Evolutionary conservation across 2,888 invertebrate species (phyloP).

Genomic region (Halictus quadricinctus): DNA sequence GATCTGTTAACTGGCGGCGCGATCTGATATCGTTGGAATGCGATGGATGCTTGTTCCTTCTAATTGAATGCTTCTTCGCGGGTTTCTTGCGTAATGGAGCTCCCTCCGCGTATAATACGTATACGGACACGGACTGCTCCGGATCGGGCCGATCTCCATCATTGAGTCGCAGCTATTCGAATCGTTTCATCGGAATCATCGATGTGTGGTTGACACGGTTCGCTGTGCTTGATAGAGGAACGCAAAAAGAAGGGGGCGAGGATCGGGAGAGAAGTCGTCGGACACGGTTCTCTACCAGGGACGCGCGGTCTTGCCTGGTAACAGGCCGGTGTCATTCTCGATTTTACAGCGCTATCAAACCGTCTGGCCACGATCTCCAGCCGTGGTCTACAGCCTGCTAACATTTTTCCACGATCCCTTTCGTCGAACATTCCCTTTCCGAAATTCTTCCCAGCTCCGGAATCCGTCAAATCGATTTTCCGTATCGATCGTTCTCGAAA

Average conservation of each 20-base stretch:
- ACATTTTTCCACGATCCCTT: not conserved
- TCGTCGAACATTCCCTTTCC: not conserved
- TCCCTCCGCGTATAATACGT: not conserved
- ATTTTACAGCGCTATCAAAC: constrained; percentile 38
- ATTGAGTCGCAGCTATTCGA: constrained; percentile 19
- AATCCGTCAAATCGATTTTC: not conserved
- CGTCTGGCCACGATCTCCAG: constrained; percentile 31
- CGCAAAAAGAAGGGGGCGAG: constrained; percentile 18
- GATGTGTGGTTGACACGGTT: constrained; percentile 25
- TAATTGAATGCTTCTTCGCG: constrained; percentile 5
- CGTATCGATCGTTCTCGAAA: not conserved
- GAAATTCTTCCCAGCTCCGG: not conserved
- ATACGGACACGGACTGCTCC: not conserved
- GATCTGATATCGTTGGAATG: not conserved
- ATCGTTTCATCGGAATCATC: constrained; percentile 31
- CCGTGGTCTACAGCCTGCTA: not conserved
- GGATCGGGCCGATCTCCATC: constrained; percentile 27
- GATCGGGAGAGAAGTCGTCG: constrained; percentile 8
- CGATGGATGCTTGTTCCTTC: constrained; percentile 7
- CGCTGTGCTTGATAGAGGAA: constrained; percentile 16
- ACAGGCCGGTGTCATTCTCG: constrained; percentile 49
- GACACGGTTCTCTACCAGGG: constrained; percentile 18
- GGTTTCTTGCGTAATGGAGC: constrained; percentile 1
- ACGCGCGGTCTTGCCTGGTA: constrained; percentile 37
- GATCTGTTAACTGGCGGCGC: not conserved